Evolutionary conservation across 2,888 invertebrate genomes (phyloP), one percentile per base, ranked within the genome.

Genomic region (Gastracanthus pulcherrimus): DNA sequence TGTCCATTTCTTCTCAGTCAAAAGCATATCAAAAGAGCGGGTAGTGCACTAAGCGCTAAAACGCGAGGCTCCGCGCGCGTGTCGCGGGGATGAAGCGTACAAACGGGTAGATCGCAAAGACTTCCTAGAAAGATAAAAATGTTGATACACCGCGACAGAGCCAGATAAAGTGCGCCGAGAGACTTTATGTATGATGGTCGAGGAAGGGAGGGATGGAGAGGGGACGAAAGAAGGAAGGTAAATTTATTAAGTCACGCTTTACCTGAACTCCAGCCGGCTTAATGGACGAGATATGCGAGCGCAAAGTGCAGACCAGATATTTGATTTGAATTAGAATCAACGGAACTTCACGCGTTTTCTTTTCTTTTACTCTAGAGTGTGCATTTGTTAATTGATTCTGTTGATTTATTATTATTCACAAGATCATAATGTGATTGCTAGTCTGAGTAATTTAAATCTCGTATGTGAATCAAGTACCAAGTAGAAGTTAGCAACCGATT

Each of bases 101-200:
- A 48, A 16, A 48, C 48, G 6, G 3, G 19, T 3, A 48, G 16
- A 48, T 0, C 4, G 45, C 38, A 64, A 64, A 38, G 64, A 23
- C 64, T 66, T 66, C 16, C 19, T 19, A 13, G 66, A 23, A 66
- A 41, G 41, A 41, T 66, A 66, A 38, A 38, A 66, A 66, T 66
- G 41, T 66, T 66, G 66, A 66, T 66, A 55, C 38, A 23, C 34
- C 26, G 19, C 9, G 69, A 48, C 31, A 48, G 19, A 48, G 69
- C 29, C 45, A 48, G 48, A 48, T 69, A 69, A 45, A 70, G 51
- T 13, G 19, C n/a, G 23, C n/a, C 19, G 36, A 66, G 64, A 26
- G 23, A 23, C 9, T 55, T 55, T 55, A 23, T 23, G 26, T 38
- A 19, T 41, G 11, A 48, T 48, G 48, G 4, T 16, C 13, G 16